A percentile compares a stretch with the other conserved stretches of the same genome.
phyloP scores from a whole-genome alignment of 2,797 vertebrate genomes.

The Oryzias dopingdopingensis region DNA sequence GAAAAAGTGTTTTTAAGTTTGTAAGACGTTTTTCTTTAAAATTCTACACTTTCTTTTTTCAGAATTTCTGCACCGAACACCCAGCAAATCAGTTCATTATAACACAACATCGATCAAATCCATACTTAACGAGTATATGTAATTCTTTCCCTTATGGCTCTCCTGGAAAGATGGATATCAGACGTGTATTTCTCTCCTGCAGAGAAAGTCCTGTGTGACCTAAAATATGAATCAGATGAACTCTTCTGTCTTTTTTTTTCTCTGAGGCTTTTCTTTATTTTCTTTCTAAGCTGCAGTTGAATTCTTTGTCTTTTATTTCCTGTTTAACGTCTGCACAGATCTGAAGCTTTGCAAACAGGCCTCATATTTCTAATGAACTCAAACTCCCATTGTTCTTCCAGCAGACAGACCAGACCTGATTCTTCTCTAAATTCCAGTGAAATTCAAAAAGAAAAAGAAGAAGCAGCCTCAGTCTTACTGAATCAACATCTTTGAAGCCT shows the following conservation, averaged over 20 bases:
- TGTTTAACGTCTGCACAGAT: neutral
- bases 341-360: slow-evolving; percentile 1
- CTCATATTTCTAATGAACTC: slow-evolving; percentile 2
- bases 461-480: neutral
- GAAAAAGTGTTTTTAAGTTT: too few relatives aligned
- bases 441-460: slow-evolving; percentile 25
- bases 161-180: neutral
- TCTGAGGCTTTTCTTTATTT: neutral
- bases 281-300: neutral
- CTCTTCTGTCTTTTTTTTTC: neutral
- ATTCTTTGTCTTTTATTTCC: neutral
- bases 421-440: slow-evolving; percentile 7
- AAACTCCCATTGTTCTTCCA: slow-evolving; percentile 12
- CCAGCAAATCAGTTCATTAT: too few relatives aligned
- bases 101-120: too few relatives aligned
- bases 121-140: neutral
- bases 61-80: too few relatives aligned
- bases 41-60: too few relatives aligned
- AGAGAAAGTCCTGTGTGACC: neutral
- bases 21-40: too few relatives aligned
- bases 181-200: neutral
- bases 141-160: neutral
- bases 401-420: slow-evolving; percentile 3
- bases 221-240: neutral
- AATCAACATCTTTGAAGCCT: slow-evolving; percentile 56